A percentile compares a stretch with the other conserved stretches of the same genome.
phyloP scores from a whole-genome alignment of 2,888 invertebrate genomes.

The Tipula confusa region DNA sequence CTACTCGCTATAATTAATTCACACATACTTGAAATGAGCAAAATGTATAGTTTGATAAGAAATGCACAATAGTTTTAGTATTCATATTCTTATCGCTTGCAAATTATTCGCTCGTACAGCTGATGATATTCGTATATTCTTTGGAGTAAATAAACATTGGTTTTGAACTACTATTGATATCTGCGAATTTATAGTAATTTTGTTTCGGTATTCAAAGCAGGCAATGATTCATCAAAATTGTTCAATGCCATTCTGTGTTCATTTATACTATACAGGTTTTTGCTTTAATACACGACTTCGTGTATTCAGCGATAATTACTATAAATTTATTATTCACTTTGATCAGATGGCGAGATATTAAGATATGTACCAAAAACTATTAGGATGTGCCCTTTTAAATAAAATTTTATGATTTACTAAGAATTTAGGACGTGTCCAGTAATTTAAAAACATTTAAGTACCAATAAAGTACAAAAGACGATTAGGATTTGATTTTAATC shows the following conservation, averaged over 20 bases:
- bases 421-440: no score
- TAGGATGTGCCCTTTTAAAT: background rate
- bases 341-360: no score
- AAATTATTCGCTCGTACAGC: background rate
- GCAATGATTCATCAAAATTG: background rate
- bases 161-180: background rate
- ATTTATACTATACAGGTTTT: background rate
- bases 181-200: background rate
- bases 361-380: background rate
- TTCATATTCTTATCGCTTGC: background rate
- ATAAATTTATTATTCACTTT: no score
- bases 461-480: background rate
- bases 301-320: no score
- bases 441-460: no score
- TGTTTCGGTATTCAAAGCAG: background rate
- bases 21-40: background rate
- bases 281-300: no score
- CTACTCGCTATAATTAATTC: background rate
- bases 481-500: no score
- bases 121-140: background rate
- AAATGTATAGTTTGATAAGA: background rate
- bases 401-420: no score
- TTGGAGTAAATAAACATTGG: background rate
- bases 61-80: background rate
- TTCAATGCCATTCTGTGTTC: background rate